phyloP scores from a whole-genome alignment of 2,113 vertebrate genomes.

The Ploceus nigricollis region DNA sequence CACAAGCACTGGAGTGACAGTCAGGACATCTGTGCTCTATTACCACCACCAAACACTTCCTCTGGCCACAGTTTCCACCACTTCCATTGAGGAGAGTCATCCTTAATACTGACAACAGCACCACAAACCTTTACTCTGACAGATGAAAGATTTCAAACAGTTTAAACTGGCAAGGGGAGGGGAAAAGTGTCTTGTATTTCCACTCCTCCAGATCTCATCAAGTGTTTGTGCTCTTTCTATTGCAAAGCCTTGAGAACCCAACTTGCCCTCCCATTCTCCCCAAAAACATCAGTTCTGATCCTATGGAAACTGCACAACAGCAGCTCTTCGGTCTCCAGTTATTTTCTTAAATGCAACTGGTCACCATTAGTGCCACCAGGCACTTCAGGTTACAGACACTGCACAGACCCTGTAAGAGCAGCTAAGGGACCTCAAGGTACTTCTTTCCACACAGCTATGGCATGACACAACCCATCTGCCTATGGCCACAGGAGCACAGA shows the following conservation, averaged over 20 bases:
- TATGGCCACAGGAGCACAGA: neutral
- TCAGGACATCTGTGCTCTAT: neutral
- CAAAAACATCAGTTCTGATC: neutral
- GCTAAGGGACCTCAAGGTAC: neutral
- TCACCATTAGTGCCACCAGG: neutral
- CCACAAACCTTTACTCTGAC: neutral
- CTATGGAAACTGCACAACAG: fast-evolving
- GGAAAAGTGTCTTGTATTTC: neutral
- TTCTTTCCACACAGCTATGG: neutral
- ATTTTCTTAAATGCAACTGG: neutral
- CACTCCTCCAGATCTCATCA: neutral
- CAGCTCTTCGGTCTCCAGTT: neutral
- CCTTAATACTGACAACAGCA: neutral
- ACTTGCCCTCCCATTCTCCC: neutral
- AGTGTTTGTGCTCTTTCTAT: neutral
- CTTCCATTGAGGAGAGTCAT: fast-evolving
- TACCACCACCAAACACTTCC: neutral
- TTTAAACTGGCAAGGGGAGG: fast-evolving
- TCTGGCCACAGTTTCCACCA: neutral
- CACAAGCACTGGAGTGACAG: neutral
- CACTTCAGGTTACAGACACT: neutral
- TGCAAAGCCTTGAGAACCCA: neutral
- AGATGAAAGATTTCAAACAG: neutral
- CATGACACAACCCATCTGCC: neutral
- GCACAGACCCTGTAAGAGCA: neutral